Base-by-base conservation (phyloP, 2,888 invertebrate species). In the Erebia epiphron region DNA sequence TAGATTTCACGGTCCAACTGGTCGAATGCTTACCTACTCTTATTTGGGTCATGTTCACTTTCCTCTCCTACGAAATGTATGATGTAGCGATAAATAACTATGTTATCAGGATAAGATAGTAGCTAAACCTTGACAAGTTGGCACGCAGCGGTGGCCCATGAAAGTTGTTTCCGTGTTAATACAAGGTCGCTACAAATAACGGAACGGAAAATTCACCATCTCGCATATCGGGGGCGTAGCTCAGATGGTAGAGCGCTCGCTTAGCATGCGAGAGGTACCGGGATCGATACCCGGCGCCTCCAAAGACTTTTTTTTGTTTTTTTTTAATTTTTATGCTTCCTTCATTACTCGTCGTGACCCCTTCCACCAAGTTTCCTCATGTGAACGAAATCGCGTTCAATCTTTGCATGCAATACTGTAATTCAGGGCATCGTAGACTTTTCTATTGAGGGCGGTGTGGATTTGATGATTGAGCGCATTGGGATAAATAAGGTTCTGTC, bases 231-330 rank as follows among this genome's bases (percentile, higher is more conserved):
- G 91, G 91, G 93, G 91, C 91, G 93, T 92, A 92, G 92, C 92
- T 92, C 93, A 93, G 92, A 93, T 92, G 93, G 92, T 92, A 92
- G 92, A 92, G 92, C 92, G 92, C 92, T 92, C 92, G 92, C 93
- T 93, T 92, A 93, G 92, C 92, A 92, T 92, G 93, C 86, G 92
- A 92, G 92, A 92, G 90, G 91, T 91, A 92, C 92, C 90, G 92
- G 92, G 91, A 92, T 92, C 92, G 92, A 92, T 92, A 91, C 90
- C 92, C 91, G 91, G 91, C 91, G 92, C 92, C 92, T 92, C 92
- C 92, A 93, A 82, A 10, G 8, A 56, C 1, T 14, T 73, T 73
- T 77, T 76, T 70, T 71, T n/a, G n/a, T n/a, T 52, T 72, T 61
- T 61, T 56, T 58, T 18, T 26, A 26, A 8, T 41, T 10, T n/a